Base-by-base conservation (phyloP, 2,888 invertebrate species). In the Mycalesis mineus region DNA sequence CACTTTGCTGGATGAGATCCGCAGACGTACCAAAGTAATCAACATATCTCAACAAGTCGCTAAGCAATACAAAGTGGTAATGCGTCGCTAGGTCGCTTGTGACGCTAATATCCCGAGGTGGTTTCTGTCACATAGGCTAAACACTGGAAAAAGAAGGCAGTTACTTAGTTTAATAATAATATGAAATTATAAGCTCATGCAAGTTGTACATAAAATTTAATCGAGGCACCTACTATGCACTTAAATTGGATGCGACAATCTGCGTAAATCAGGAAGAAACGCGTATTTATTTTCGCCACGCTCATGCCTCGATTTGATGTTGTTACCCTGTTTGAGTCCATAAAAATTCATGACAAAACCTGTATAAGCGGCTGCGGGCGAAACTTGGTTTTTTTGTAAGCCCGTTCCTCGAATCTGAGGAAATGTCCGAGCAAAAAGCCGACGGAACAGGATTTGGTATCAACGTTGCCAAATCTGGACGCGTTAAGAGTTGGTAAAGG, bases 331-430 rank as follows among this genome's bases (percentile, higher is more conserved):
- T 77, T 77, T 73, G 80, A 70, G 77, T 64, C 75, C 80, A 82
- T 86, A 85, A 88, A 87, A 85, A 87, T 87, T 82, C 82, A 86
- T 78, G 80, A 82, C 80, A 82, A 85, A 88, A 88, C 88, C 87
- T 76, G 88, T 85, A 87, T 84, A 79, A 83, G 78, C 76, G 79
- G 78, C 87, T 83, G 82, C 80, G 78, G 84, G 86, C 84, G 73
- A 80, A 80, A 78, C 74, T 80, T 78, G 72, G 77, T 84, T 80
- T 84, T 87, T 85, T 84, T 82, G 78, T 77, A 72, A n/a, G 69
- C 71, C 69, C 76, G 84, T 88, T 88, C 88, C 84, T 80, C 82
- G 88, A 88, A 88, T 81, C 80, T 78, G 82, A 78, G 85, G 85
- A 88, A 88, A 88, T 76, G 84, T 78, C 67, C 72, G 75, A 75